These are phyloP conservation scores for Apamea monoglypha DNA, from an alignment of 2,888 invertebrate genomes.

Conservation along the genomic window DNA sequence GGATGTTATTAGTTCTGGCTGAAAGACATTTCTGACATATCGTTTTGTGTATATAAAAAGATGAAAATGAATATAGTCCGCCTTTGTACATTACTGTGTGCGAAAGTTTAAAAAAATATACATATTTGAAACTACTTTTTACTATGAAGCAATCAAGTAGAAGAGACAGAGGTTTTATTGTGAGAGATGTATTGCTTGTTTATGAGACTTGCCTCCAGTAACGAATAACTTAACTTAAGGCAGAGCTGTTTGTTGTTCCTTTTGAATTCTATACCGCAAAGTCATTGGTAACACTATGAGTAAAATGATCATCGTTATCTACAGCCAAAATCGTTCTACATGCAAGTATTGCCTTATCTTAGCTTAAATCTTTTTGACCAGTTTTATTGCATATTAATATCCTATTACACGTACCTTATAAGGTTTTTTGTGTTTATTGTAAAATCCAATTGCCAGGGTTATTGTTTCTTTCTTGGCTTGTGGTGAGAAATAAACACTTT, in stretches of 20 bases:
- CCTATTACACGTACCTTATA: too few species aligned
- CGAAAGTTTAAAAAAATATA: not conserved
- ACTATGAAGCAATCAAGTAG: conserved; percentile 1
- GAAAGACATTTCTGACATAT: conserved; percentile 35
- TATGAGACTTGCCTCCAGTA: not conserved
- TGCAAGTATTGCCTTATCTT: too few species aligned
- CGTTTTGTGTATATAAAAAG: conserved; percentile 21
- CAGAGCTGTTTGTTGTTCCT: not conserved
- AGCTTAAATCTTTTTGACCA: not conserved
- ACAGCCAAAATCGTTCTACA: not conserved
- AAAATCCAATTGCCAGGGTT: too few species aligned
- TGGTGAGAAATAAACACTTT: too few species aligned
- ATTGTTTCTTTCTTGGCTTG: too few species aligned
- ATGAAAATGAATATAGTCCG: not conserved
- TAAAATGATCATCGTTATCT: not conserved
- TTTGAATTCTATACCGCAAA: not conserved
- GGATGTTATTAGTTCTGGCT: conserved; percentile 24
- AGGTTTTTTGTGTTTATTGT: too few species aligned
- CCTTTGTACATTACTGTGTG: too few species aligned
- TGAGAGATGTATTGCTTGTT: not conserved
- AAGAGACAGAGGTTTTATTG: not conserved
- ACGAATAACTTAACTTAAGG: not conserved
- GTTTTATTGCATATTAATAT: not conserved
- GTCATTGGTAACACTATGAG: too few species aligned
- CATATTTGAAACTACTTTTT: conserved; percentile 11